Evolutionary conservation across 1,140 invertebrate species (phyloP), one percentile per base, ranked within the genome.

Genomic region (Hycleus cichorii): DNA sequence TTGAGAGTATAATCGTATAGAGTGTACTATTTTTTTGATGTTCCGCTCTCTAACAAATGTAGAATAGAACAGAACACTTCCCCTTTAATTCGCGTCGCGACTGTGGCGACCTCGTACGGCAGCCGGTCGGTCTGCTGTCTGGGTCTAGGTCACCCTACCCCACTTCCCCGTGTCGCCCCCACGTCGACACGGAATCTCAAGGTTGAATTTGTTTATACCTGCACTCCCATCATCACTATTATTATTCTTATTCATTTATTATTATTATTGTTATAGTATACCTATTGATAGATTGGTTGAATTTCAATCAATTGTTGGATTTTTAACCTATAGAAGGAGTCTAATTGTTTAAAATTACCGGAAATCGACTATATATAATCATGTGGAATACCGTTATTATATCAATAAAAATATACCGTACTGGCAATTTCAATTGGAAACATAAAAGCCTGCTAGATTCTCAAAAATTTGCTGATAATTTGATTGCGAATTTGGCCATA

Each of bases 161-260:
- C 62, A 62, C 54, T 62, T 57, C 62, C 62, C 58, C 46, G 48
- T 54, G 18, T 18, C 18, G 18, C 59, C 44, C 64, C 62, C 47
- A 64, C 64, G 32, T 44, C 49, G 60, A 50, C 52, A 65, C 62
- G 64, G 64, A 66, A 66, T 66, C 64, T 66, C 64, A 66, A 66
- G 64, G 64, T 50, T 66, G 59, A 64, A 64, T 66, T 66, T 66
- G 64, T 66, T 66, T 66, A 66, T 66, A 66, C 59, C 60, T 64
- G 57, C 49, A 51, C 49, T 58, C 39, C 42, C 51, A 53, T 53
- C 42, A 45, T 49, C 12, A 9, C n/a, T 27, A 38, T 52, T 18
- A 18, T 18, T 18, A 18, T 18, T n/a, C n/a, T n/a, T 24, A 52
- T 52, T 52, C 47, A 32, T 27, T 25, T 27, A 38, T 52, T 24